Evolutionary conservation across 1,140 invertebrate species (phyloP), one percentile per base, ranked within the genome.

Genomic region (Pachyrhynchus sulphureomaculatus): DNA sequence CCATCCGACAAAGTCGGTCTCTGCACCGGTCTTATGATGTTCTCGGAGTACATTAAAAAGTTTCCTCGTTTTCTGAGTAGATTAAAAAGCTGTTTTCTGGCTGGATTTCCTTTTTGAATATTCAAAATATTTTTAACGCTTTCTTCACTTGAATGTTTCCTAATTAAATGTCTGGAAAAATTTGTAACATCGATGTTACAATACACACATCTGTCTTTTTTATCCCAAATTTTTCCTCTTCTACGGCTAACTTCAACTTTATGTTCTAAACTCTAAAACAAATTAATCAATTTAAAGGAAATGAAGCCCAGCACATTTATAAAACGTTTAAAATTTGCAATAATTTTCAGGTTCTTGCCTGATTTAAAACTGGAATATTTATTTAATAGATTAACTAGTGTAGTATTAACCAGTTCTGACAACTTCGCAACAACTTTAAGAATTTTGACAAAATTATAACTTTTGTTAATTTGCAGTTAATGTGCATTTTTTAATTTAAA

Each of bases 171-270:
- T 29, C 60, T 45, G 10, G 60, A 62, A 26, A 62, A 62, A 55
- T 62, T 55, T 29, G 60, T 62, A 18, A 44, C 41, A 34, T 55
- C 51, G 4, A 21, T 41, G 18, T 48, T 34, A 29, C 60, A 62
- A 29, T 62, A 62, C 15, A 44, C 18, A 23, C 60, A 62, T 17
- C 42, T 13, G 21, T 62, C 52, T 62, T 55, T 62, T 44, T 62
- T 62, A 49, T 55, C 42, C 42, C 60, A 60, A 26, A 42, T 34
- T 52, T 47, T 60, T 10, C 10, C 12, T 36, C 32, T 56, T 13
- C 53, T 26, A 17, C 17, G 34, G 41, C 55, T 58, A 39, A 36
- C 18, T 48, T 44, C 41, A 18, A 44, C 21, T 44, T 44, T 24
- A 18, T 44, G 41, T 33, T 5, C 17, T 10, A 10, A 29, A 9